These are phyloP conservation scores for Pseudococcus viburni DNA, from an alignment of 2,888 invertebrate genomes.

Conservation along the genomic window DNA sequence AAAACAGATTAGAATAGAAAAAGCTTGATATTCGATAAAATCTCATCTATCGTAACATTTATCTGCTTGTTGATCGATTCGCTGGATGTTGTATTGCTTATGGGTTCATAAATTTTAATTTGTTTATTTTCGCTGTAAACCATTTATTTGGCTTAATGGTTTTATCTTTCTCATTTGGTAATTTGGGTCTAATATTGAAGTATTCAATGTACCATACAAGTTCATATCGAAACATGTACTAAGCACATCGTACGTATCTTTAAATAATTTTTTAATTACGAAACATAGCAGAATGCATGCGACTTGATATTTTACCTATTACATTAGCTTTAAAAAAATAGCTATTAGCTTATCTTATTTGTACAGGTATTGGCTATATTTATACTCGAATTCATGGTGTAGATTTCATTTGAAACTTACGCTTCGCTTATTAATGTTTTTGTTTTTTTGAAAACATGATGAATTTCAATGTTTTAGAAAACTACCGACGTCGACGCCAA, in stretches of 20 bases:
- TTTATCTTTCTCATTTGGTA: background rate
- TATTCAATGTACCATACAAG: background rate
- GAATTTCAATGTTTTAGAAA: conserved; percentile 61
- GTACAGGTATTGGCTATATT: background rate
- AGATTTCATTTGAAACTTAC: conserved; percentile 45
- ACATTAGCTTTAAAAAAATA: background rate
- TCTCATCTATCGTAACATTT: background rate
- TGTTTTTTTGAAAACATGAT: conserved; percentile 40
- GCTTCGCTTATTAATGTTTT: conserved; percentile 53
- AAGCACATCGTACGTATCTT: conserved; percentile 36
- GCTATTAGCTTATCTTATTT: background rate
- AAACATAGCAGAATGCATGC: background rate
- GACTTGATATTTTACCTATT: background rate
- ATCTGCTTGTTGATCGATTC: conserved; percentile 7
- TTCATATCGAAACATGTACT: conserved; percentile 17
- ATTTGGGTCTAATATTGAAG: background rate
- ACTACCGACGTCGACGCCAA: conserved; percentile 55
- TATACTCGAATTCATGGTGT: background rate
- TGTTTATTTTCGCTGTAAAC: conserved; percentile 30
- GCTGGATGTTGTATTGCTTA: conserved; percentile 25
- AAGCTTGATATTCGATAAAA: conserved; percentile 3
- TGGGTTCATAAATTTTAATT: background rate
- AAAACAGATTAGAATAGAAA: background rate
- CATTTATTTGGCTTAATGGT: conserved; percentile 36
- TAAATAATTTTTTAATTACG: background rate